phyloP scores from a whole-genome alignment of 2,888 invertebrate species.

The Eudasyphora cyanicolor region DNA sequence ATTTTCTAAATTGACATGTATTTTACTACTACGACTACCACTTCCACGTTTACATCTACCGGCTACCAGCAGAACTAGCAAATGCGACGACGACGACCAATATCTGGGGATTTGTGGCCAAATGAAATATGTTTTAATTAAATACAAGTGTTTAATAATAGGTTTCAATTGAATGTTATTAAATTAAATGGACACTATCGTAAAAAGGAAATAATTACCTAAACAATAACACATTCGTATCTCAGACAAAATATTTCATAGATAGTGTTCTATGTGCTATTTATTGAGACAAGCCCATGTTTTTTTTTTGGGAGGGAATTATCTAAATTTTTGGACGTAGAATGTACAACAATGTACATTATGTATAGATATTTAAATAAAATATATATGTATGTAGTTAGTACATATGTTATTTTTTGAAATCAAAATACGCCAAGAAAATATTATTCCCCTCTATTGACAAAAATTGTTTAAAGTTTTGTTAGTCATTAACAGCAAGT shows the following conservation, averaged over 20 bases:
- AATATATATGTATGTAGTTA: no score
- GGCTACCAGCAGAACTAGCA: no score
- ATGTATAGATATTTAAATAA: no score
- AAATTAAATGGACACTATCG: slow-evolving; percentile 36
- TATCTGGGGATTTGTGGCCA: slow-evolving; percentile 28
- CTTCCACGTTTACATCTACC: slow-evolving; percentile 52
- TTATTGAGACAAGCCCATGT: no score
- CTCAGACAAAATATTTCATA: not conserved
- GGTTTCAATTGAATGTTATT: slow-evolving; percentile 37
- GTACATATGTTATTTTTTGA: no score
- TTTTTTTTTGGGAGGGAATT: no score
- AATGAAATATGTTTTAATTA: slow-evolving; percentile 64
- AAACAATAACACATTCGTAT: not conserved
- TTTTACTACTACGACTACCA: slow-evolving; percentile 51
- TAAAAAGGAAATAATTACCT: slow-evolving; percentile 16
- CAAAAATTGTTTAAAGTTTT: no score
- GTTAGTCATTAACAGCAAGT: no score
- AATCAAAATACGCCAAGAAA: no score
- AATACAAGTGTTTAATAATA: slow-evolving; percentile 65
- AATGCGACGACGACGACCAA: slow-evolving; percentile 32
- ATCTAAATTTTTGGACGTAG: no score
- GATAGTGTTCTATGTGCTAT: not conserved
- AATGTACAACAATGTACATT: no score
- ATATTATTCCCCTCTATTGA: no score
- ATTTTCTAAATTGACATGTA: slow-evolving; percentile 65